phyloP scores from a whole-genome alignment of 2,113 vertebrate genomes.

The Salminus brasiliensis region DNA sequence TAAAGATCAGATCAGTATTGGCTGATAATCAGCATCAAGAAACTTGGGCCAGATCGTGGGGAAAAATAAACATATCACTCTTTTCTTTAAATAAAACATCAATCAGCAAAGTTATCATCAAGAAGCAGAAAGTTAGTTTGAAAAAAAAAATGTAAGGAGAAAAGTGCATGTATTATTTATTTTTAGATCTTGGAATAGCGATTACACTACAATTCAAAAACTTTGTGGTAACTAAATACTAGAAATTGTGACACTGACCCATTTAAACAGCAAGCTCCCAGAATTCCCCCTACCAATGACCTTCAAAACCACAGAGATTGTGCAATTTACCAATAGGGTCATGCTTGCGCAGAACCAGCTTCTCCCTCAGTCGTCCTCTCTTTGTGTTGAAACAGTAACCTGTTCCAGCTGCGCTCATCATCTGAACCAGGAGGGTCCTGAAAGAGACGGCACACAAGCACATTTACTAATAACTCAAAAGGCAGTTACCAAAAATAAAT shows the following conservation, averaged over 20 bases:
- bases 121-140: neutral
- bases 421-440: constrained; percentile 89
- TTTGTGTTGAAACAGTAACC: constrained; percentile 87
- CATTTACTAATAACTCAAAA: neutral
- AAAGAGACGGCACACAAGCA: constrained; percentile 13
- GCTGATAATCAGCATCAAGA: too few species aligned
- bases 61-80: too few species aligned
- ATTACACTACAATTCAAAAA: neutral
- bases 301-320: neutral
- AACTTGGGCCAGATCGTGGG: too few species aligned
- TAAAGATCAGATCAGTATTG: too few species aligned
- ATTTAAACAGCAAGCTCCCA: neutral
- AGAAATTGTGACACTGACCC: neutral
- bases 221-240: neutral
- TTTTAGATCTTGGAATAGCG: too few species aligned
- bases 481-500: neutral
- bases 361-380: constrained; percentile 85
- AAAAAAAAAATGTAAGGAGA: neutral
- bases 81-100: too few species aligned
- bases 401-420: constrained; percentile 91
- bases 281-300: neutral
- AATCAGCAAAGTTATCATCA: too few species aligned
- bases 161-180: too few species aligned
- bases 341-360: constrained; percentile 85
- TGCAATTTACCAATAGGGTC: constrained; percentile 88